phyloP scores from a whole-genome alignment of 2,113 vertebrate species.

The Cyanistes caeruleus region DNA sequence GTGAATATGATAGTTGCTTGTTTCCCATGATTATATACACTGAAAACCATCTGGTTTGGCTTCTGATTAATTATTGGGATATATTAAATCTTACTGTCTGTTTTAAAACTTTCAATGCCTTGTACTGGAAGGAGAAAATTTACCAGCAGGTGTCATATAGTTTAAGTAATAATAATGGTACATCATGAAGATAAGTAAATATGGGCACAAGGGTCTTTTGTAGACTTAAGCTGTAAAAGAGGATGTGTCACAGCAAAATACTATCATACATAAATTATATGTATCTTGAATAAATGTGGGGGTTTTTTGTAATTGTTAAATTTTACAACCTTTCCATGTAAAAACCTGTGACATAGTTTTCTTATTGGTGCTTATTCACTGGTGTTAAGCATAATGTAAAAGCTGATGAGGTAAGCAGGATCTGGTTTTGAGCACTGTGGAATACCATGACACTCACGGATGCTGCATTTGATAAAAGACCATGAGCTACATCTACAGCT shows the following conservation, averaged over 20 bases:
- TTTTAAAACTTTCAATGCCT: neutral
- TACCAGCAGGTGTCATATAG: neutral
- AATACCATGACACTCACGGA: neutral
- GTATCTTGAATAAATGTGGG: neutral
- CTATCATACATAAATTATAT: neutral
- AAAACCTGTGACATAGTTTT: neutral
- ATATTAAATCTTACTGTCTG: neutral
- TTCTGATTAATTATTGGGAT: neutral
- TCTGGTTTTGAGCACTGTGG: neutral
- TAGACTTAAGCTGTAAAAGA: neutral
- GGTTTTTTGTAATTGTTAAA: rapidly evolving
- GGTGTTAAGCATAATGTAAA: neutral
- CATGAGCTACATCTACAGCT: neutral
- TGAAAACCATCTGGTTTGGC: neutral
- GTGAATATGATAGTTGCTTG: neutral
- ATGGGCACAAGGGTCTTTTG: neutral
- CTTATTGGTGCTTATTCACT: neutral
- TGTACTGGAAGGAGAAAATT: neutral
- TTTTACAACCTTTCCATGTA: neutral
- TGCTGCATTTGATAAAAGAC: neutral
- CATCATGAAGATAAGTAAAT: neutral
- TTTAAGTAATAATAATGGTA: neutral
- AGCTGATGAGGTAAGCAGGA: neutral
- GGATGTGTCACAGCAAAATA: neutral
- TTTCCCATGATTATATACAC: neutral